Evolutionary conservation across 2,113 vertebrate genomes (phyloP).

Genomic region (Regulus satrapa): DNA sequence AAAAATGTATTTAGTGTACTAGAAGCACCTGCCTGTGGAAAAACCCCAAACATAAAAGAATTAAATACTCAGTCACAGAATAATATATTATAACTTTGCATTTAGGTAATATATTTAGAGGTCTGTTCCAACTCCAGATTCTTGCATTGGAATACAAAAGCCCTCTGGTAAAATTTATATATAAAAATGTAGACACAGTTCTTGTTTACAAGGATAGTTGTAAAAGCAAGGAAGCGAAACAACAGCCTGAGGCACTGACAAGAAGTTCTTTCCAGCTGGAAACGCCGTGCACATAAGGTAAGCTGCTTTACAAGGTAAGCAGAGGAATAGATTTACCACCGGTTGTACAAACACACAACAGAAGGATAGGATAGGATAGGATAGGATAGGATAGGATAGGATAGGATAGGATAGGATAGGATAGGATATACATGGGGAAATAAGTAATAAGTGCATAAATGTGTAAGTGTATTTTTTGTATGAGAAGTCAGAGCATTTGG

Average conservation of each 20-base stretch:
- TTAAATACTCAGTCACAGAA: background rate
- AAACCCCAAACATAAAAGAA: background rate
- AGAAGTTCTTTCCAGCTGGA: slow-evolving; percentile 4
- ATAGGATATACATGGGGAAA: background rate
- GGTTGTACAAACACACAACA: background rate
- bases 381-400: no score
- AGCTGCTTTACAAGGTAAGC: background rate
- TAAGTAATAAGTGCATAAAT: background rate
- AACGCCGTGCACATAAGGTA: background rate
- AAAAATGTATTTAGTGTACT: background rate
- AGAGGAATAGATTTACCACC: background rate
- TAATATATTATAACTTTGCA: background rate
- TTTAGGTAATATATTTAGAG: background rate
- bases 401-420: no score
- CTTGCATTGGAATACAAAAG: background rate
- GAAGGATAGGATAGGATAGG: no score
- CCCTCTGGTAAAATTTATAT: background rate
- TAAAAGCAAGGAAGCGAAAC: slow-evolving; percentile 29
- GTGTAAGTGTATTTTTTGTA: background rate
- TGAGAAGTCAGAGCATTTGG: background rate
- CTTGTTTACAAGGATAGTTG: background rate
- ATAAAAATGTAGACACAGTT: background rate
- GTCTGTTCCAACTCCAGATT: background rate
- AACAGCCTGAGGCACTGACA: background rate
- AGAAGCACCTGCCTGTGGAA: background rate